A percentile compares a stretch with the other conserved stretches of the same genome.
phyloP scores from a whole-genome alignment of 2,113 vertebrate genomes.

The Corythoichthys intestinalis region DNA sequence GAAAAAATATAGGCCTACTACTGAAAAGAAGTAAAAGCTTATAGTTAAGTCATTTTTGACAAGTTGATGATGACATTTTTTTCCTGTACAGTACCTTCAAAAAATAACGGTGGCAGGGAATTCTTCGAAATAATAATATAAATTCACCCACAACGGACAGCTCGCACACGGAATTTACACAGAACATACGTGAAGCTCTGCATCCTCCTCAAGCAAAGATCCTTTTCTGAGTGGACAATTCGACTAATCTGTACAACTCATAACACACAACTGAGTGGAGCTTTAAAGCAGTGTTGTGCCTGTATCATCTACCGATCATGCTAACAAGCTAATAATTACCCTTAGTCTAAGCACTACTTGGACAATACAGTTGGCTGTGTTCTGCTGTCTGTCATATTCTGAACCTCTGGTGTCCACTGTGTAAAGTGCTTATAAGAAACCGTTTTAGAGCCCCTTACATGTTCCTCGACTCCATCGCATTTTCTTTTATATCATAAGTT shows the following conservation, averaged over 20 bases:
- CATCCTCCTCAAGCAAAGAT: not conserved
- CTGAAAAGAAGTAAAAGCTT: not conserved
- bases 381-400: constrained; percentile 32
- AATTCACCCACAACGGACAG: not conserved
- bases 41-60: not conserved
- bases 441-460: constrained; percentile 3
- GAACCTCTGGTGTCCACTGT: constrained; percentile 33
- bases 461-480: not conserved
- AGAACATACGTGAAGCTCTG: not conserved
- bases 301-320: constrained; percentile 12
- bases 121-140: not conserved
- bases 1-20: not conserved
- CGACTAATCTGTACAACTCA: not conserved
- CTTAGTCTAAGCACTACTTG: constrained; percentile 23
- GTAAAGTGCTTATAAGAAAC: constrained; percentile 9
- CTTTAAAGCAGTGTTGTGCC: constrained; percentile 14
- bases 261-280: constrained; percentile 24
- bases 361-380: constrained; percentile 26
- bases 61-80: not conserved
- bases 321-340: constrained; percentile 15
- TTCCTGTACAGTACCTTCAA: not conserved
- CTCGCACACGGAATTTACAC: not conserved
- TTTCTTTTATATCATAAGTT: not conserved
- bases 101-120: not conserved
- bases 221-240: not conserved